phyloP scores from a whole-genome alignment of 1,140 invertebrate species.

The Frieseomelitta varia region DNA sequence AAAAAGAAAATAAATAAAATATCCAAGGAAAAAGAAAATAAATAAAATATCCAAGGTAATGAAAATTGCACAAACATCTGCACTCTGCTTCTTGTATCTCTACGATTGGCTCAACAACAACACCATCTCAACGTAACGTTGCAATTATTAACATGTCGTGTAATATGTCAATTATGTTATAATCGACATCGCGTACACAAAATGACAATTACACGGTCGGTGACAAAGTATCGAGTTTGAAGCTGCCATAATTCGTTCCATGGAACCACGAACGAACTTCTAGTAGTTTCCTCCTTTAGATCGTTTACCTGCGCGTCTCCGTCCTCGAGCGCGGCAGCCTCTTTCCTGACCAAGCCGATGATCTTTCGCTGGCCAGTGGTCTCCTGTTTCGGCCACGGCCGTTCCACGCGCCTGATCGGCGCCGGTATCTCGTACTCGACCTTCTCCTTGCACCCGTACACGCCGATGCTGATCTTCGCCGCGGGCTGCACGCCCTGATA shows the following conservation, averaged over 20 bases:
- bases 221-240: too few relatives aligned
- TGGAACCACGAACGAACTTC: too few relatives aligned
- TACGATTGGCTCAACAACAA: too few relatives aligned
- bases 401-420: slow-evolving; percentile 45
- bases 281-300: neutral
- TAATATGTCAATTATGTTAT: too few relatives aligned
- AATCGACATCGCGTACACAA: too few relatives aligned
- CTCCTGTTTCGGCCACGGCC: slow-evolving; percentile 40
- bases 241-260: too few relatives aligned
- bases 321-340: neutral
- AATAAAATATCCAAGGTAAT: too few relatives aligned
- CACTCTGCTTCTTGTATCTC: neutral
- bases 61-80: neutral
- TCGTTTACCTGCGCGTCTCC: slow-evolving; percentile 56
- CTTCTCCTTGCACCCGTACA: slow-evolving; percentile 73
- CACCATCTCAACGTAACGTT: neutral
- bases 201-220: too few relatives aligned
- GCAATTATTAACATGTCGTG: neutral
- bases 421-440: slow-evolving; percentile 49
- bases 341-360: slow-evolving; percentile 10
- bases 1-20: too few relatives aligned
- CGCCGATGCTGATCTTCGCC: slow-evolving; percentile 78
- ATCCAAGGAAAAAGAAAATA: too few relatives aligned
- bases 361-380: slow-evolving; percentile 26
- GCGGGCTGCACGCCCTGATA: slow-evolving; percentile 57